Evolutionary conservation across 1,140 invertebrate species (phyloP).

Genomic region (Micrasema minimum): DNA sequence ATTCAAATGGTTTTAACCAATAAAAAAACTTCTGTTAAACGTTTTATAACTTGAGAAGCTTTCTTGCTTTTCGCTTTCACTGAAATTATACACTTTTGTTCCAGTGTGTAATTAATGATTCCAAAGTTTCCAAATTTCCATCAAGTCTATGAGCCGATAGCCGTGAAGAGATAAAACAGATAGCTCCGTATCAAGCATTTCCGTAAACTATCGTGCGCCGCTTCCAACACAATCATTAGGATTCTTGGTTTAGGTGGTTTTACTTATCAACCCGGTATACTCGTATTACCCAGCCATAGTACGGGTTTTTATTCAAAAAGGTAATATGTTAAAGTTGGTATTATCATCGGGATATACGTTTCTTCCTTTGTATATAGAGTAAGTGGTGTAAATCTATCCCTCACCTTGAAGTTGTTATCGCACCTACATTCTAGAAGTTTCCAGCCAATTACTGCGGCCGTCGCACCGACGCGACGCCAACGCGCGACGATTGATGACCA

Average conservation of each 20-base stretch:
- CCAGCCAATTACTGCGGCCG: slow-evolving; percentile 44
- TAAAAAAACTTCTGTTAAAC: too few relatives aligned
- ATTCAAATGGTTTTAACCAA: too few relatives aligned
- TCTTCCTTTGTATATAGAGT: too few relatives aligned
- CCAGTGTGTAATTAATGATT: slow-evolving; percentile 51
- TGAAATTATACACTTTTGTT: slow-evolving; percentile 43
- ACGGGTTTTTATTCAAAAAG: too few relatives aligned
- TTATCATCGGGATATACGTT: too few relatives aligned
- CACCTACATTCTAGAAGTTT: slow-evolving; percentile 41
- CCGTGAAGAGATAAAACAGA: slow-evolving; percentile 49
- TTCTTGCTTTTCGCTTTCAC: too few relatives aligned
- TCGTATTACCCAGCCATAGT: neutral
- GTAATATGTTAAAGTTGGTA: too few relatives aligned
- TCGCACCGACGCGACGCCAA: too few relatives aligned
- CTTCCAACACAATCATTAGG: slow-evolving; percentile 4
- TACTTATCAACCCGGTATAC: slow-evolving; percentile 18
- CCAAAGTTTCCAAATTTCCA: slow-evolving; percentile 51
- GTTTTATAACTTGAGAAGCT: too few relatives aligned
- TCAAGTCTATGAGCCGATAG: slow-evolving; percentile 50
- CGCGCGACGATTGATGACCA: slow-evolving; percentile 52
- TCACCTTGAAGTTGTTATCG: neutral
- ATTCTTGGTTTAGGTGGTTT: slow-evolving; percentile 8
- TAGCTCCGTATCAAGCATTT: slow-evolving; percentile 45
- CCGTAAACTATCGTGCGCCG: slow-evolving; percentile 28
- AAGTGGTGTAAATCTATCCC: slow-evolving; percentile 31